Conservation (phyloP, 92 coral and sea anemone species). For the Porites divaricata region DNA sequence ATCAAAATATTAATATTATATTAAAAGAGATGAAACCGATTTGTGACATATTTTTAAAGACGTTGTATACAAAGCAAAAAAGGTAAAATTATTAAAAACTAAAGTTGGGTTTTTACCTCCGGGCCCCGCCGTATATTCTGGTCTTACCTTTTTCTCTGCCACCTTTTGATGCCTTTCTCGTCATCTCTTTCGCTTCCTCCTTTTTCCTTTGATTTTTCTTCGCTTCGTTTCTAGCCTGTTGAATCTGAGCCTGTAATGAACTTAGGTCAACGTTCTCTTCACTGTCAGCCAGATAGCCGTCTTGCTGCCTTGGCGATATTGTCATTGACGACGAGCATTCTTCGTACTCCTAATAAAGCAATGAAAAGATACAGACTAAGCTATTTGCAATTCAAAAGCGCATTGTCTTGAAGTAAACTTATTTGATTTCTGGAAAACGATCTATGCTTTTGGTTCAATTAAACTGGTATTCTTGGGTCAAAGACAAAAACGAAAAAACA, state of each 20-base stretch:
- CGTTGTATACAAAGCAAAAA: too few relatives aligned
- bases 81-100: too few relatives aligned
- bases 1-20: too few relatives aligned
- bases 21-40: too few relatives aligned
- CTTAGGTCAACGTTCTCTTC: constrained; percentile 71
- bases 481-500: too few relatives aligned
- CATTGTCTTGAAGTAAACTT: background rate
- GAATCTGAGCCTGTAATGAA: constrained; percentile 70
- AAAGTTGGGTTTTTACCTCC: too few relatives aligned
- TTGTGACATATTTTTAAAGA: too few relatives aligned
- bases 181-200: constrained; percentile 22
- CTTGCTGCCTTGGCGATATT: constrained; percentile 30
- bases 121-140: background rate
- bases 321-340: background rate
- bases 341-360: constrained; percentile 27
- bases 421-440: background rate
- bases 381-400: background rate
- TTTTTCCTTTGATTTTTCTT: constrained; percentile 22
- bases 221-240: constrained; percentile 22
- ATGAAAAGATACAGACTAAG: background rate
- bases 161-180: constrained; percentile 4
- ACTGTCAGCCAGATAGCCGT: constrained; percentile 84
- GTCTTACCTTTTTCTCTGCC: background rate
- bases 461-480: too few relatives aligned
- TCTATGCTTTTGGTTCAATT: too few relatives aligned